Evolutionary conservation across 2,888 invertebrate species (phyloP).

Genomic region (Phlogophora meticulosa): DNA sequence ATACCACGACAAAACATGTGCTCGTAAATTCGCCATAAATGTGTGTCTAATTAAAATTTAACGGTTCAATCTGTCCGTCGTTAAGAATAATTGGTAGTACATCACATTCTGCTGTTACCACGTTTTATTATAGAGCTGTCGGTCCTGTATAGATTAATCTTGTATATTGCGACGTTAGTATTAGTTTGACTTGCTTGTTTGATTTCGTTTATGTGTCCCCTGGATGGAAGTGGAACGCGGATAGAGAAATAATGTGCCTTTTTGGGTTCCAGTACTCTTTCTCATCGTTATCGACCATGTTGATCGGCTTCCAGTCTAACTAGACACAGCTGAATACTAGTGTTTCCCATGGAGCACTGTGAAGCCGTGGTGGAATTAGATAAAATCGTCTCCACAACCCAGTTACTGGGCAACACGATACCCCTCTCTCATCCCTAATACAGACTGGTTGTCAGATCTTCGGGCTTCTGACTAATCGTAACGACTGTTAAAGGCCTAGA

Average conservation of each 20-base stretch:
- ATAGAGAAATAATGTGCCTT: neutral
- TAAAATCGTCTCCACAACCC: too few species aligned
- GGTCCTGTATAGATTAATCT: constrained; percentile 36
- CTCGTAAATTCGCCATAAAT: constrained; percentile 59
- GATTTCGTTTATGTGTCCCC: neutral
- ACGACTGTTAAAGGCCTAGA: too few species aligned
- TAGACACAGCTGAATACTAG: too few species aligned
- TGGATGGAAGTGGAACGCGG: neutral
- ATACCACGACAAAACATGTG: constrained; percentile 16
- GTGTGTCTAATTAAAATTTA: constrained; percentile 58
- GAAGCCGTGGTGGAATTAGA: too few species aligned
- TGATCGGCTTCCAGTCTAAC: too few species aligned
- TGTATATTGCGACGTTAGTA: constrained; percentile 10
- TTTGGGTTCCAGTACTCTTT: neutral
- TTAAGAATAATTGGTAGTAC: constrained; percentile 59
- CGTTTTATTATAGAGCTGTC: constrained; percentile 25
- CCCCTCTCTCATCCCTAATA: too few species aligned
- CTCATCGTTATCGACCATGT: too few species aligned
- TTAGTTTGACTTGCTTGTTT: neutral
- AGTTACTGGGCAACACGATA: too few species aligned
- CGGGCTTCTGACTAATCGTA: too few species aligned
- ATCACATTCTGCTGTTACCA: constrained; percentile 43
- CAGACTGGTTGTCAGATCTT: too few species aligned
- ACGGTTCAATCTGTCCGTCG: constrained; percentile 55
- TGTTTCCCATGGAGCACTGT: too few species aligned